Base-by-base conservation (phyloP, 2,888 invertebrate genomes). In the Patella pellucida region DNA sequence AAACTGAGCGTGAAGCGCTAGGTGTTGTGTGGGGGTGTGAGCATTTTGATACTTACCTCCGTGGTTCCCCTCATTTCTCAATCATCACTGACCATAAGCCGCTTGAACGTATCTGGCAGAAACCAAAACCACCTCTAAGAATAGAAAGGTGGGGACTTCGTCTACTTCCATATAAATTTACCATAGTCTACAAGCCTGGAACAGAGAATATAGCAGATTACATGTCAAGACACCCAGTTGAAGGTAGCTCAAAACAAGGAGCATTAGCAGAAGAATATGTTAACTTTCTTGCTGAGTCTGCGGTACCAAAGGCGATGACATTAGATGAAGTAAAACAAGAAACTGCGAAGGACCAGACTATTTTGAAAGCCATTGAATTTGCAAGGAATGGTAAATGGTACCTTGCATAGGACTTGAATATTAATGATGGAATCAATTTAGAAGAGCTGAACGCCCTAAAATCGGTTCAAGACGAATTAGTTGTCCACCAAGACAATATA, bases 21-120 rank as follows among this genome's bases (percentile, higher is more conserved):
- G 81, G 78, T 2, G 72, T 85, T 15, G 79, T 81, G 23, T 83
- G 82, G 85, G 81, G 81, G 16, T 81, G 78, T 72, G 83, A 84
- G 75, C 81, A 84, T 68, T 86, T 84, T 71, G 74, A 82, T 52
- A 70, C 81, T 67, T 86, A 84, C 68, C 71, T 87, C 1, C 41
- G 74, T 51, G 84, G 83, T 68, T 79, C 75, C 15, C 74, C 73
- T 69, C 67, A 73, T 14, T 84, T 86, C 67, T 81, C 75, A 27
- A 76, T 84, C 27, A 15, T 82, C 23, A 84, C 81, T 16, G 83
- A 84, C 69, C 84, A 85, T 76, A 80, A 82, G 62, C 83, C 83
- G 12, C 56, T 85, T n/a, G 75, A 74, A 27, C 75, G 16, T 2
- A 81, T 79, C n/a, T 79, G 75, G 74, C n/a, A 74, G 14, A 83